Evolutionary conservation across 2,113 vertebrate genomes (phyloP).

Genomic region (Notarius quadriscutis): DNA sequence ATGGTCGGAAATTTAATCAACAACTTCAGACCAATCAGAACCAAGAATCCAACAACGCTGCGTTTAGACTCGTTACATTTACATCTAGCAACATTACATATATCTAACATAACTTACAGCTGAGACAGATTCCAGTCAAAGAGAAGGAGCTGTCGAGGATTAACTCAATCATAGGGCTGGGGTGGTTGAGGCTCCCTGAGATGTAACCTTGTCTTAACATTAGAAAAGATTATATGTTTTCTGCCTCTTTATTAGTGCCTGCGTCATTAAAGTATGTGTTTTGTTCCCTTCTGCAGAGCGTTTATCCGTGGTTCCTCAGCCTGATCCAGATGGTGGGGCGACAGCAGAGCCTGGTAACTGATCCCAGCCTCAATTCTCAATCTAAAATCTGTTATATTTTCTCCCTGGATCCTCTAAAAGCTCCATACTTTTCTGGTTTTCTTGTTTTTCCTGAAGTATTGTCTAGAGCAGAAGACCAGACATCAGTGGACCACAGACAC

Average conservation of each 20-base stretch:
- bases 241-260: neutral
- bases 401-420: neutral
- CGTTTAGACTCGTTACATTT: neutral
- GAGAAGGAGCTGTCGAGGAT: neutral
- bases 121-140: neutral
- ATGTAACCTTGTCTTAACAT: neutral
- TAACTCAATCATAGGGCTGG: neutral
- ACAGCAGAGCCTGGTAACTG: slow-evolving; percentile 66
- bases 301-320: slow-evolving; percentile 44
- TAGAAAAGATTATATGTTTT: neutral
- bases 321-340: slow-evolving; percentile 42
- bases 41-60: neutral
- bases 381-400: neutral
- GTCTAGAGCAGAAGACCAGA: slow-evolving; percentile 45
- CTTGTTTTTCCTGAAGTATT: neutral
- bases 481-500: slow-evolving; percentile 9
- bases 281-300: slow-evolving; percentile 58
- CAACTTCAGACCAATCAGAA: neutral
- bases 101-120: neutral
- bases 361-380: neutral
- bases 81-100: neutral
- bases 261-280: neutral
- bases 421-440: neutral
- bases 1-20: neutral
- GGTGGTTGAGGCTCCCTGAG: neutral